These are phyloP conservation scores for Erebia ligea DNA, from an alignment of 2,888 invertebrate species.

Conservation along the genomic window DNA sequence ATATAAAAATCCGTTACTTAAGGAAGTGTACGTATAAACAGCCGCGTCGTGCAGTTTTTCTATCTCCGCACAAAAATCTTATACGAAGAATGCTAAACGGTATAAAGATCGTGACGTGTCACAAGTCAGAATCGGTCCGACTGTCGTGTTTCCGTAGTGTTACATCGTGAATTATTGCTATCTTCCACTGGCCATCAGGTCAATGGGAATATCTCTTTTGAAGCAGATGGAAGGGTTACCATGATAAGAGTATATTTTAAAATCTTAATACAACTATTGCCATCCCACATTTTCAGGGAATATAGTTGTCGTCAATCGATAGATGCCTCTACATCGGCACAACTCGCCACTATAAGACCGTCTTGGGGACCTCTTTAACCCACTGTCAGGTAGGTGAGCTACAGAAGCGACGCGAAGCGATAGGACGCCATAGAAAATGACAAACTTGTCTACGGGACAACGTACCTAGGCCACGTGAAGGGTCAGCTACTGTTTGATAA, in stretches of 20 bases:
- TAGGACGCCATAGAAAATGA: too few species aligned
- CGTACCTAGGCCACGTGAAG: too few species aligned
- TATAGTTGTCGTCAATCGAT: too few species aligned
- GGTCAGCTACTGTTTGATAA: too few species aligned
- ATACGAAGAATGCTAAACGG: constrained; percentile 39
- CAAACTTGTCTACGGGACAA: too few species aligned
- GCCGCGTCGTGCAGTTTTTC: constrained; percentile 19
- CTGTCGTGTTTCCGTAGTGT: constrained; percentile 27
- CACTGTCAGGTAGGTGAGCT: too few species aligned
- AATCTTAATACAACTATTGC: neutral
- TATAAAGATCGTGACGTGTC: constrained; percentile 41
- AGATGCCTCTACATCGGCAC: too few species aligned
- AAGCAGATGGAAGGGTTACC: constrained; percentile 16
- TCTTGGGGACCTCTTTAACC: too few species aligned
- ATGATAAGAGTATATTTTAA: neutral
- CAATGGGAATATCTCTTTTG: constrained; percentile 38
- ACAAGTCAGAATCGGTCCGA: constrained; percentile 34
- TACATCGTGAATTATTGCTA: constrained; percentile 38
- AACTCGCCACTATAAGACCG: too few species aligned
- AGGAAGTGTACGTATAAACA: neutral
- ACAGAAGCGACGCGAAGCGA: too few species aligned
- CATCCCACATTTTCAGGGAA: too few species aligned
- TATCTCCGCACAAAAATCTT: constrained; percentile 35
- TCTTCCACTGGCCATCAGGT: constrained; percentile 37
- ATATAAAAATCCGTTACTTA: constrained; percentile 19